phyloP scores from a whole-genome alignment of 2,888 invertebrate genomes.

The Gandaritis pyraliata region DNA sequence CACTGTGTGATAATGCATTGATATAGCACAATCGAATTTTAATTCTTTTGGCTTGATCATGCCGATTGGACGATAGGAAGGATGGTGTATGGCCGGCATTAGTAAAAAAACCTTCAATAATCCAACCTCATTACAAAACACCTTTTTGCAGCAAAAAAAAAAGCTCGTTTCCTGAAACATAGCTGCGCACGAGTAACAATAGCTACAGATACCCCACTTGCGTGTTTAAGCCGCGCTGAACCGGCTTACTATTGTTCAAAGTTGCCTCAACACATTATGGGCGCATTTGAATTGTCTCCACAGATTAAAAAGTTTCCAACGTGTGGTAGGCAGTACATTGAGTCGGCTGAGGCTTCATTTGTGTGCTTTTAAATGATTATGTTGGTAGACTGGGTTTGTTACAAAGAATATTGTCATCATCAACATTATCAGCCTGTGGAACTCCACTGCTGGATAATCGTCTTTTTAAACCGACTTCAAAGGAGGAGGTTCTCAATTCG shows the following conservation, averaged over 20 bases:
- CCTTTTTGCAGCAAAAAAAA: slow-evolving; percentile 36
- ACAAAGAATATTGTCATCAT: not conserved
- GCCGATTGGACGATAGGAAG: too few species aligned
- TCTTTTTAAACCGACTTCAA: too few species aligned
- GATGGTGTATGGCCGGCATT: too few species aligned
- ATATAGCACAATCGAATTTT: too few species aligned
- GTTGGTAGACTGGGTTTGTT: slow-evolving; percentile 1
- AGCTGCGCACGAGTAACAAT: slow-evolving; percentile 37
- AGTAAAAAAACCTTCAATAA: slow-evolving; percentile 1
- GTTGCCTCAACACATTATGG: slow-evolving; percentile 59
- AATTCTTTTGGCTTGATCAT: too few species aligned
- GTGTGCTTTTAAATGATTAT: slow-evolving; percentile 18
- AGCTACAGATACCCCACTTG: slow-evolving; percentile 66
- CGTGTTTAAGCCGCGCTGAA: slow-evolving; percentile 58
- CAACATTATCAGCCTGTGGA: too few species aligned
- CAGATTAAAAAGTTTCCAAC: slow-evolving; percentile 64
- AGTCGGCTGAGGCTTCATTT: slow-evolving; percentile 43
- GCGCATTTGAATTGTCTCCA: slow-evolving; percentile 62
- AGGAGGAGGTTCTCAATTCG: too few species aligned
- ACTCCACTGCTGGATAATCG: too few species aligned
- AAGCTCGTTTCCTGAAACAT: slow-evolving; percentile 38
- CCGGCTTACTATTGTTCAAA: slow-evolving; percentile 63
- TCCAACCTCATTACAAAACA: slow-evolving; percentile 31
- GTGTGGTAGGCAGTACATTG: slow-evolving; percentile 53
- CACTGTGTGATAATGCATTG: too few species aligned